These are phyloP conservation scores for Irena cyanogastra DNA, from an alignment of 2,113 vertebrate genomes.

Conservation along the genomic window DNA sequence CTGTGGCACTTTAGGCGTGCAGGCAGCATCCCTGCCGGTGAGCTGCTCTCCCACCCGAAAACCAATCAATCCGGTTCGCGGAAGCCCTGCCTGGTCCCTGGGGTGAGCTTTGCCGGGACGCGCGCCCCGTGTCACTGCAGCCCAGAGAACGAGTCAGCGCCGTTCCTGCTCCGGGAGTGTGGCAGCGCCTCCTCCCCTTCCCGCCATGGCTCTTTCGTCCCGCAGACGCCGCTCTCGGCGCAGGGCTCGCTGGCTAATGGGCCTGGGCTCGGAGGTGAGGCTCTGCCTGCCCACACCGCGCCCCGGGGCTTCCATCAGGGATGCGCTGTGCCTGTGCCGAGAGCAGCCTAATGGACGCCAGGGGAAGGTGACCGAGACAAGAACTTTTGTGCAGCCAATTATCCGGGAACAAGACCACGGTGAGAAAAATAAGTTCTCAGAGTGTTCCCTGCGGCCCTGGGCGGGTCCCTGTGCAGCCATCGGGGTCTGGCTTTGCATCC, in stretches of 20 bases:
- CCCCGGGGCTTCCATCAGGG: neutral
- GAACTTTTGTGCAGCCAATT: neutral
- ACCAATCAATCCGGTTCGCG: fast-evolving
- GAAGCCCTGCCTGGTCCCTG: fast-evolving
- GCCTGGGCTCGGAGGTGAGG: neutral
- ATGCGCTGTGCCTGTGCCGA: neutral
- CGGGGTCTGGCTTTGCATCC: neutral
- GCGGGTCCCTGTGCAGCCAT: fast-evolving
- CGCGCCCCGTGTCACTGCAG: neutral
- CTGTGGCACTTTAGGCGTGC: fast-evolving
- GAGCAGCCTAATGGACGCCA: neutral
- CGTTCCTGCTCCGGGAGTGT: fast-evolving
- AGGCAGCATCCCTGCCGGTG: neutral
- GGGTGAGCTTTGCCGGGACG: neutral
- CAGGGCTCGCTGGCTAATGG: neutral
- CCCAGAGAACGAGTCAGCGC: fast-evolving
- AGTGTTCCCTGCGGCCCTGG: fast-evolving
- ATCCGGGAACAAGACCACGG: neutral
- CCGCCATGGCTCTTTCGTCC: neutral
- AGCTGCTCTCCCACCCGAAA: neutral
- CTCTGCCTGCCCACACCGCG: neutral
- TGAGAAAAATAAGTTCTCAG: neutral
- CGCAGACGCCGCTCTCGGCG: neutral
- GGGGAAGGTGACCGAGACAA: neutral
- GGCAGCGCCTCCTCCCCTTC: neutral